These are phyloP conservation scores for Parthenolecanium corni DNA, from an alignment of 2,888 invertebrate genomes.

Conservation along the genomic window DNA sequence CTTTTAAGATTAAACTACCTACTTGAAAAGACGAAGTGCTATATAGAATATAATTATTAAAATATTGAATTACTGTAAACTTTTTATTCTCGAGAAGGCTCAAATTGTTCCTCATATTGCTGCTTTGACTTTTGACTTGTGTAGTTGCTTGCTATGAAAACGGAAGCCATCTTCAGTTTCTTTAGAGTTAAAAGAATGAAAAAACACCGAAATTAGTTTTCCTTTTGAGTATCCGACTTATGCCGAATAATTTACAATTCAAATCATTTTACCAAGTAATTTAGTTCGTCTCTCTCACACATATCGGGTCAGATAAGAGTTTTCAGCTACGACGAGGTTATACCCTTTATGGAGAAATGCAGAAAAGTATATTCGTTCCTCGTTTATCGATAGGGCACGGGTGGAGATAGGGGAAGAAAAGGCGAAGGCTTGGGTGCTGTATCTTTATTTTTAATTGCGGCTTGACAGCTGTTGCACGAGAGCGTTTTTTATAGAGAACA, in stretches of 20 bases:
- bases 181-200: conserved; percentile 13
- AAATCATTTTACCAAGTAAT: conserved; percentile 25
- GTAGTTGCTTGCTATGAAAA: background rate
- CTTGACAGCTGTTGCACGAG: conserved; percentile 18
- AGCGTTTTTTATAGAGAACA: background rate
- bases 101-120: no score
- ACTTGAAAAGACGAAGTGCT: no score
- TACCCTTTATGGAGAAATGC: background rate
- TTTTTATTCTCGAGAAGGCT: no score
- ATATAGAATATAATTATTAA: no score
- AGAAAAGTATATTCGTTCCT: conserved; percentile 19
- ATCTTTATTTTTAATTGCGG: conserved; percentile 28
- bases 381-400: no score
- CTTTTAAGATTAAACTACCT: no score
- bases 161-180: conserved; percentile 15
- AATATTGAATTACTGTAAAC: no score
- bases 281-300: background rate
- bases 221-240: conserved; percentile 9
- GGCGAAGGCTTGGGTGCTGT: conserved; percentile 23
- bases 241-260: conserved; percentile 26
- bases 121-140: no score
- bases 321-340: background rate
- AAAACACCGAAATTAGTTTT: conserved; percentile 27
- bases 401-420: background rate
- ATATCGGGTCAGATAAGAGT: background rate